Conservation (phyloP, 2,797 vertebrate genomes). For the Pipistrellus nathusii region DNA sequence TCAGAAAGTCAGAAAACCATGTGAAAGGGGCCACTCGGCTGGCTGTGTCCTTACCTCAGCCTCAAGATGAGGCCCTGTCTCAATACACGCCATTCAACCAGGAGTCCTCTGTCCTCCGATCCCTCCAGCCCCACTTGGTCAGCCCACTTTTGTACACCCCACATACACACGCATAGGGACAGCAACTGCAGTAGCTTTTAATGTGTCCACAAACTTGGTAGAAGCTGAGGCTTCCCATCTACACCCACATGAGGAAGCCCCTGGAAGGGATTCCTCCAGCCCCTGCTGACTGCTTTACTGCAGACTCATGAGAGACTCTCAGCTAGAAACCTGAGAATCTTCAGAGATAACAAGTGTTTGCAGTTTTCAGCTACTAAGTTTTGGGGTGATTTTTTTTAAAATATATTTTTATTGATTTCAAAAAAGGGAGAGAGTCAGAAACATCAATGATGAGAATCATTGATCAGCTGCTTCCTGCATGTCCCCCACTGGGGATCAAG, state of each 20-base stretch:
- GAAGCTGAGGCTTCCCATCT: neutral
- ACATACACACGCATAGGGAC: neutral
- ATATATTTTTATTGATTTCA: too few species aligned
- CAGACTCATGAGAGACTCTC: neutral
- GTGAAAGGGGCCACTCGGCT: neutral
- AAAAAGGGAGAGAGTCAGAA: too few species aligned
- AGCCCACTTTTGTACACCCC: neutral
- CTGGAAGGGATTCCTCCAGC: neutral
- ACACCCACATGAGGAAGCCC: neutral
- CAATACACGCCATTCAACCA: neutral
- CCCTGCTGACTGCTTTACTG: neutral
- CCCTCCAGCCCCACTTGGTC: neutral
- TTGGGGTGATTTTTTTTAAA: neutral
- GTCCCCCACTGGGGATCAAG: too few species aligned
- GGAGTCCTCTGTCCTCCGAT: neutral
- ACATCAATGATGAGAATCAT: too few species aligned
- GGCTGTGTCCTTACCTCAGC: fast-evolving
- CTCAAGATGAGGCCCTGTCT: neutral
- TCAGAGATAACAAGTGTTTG: neutral
- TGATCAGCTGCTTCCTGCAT: too few species aligned
- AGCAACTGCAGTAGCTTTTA: neutral
- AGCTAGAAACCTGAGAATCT: neutral
- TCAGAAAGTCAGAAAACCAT: neutral
- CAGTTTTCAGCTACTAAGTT: neutral
- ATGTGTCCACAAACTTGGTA: neutral